phyloP scores from a whole-genome alignment of 2,888 invertebrate genomes.

The Hydrotaea cyrtoneurina region DNA sequence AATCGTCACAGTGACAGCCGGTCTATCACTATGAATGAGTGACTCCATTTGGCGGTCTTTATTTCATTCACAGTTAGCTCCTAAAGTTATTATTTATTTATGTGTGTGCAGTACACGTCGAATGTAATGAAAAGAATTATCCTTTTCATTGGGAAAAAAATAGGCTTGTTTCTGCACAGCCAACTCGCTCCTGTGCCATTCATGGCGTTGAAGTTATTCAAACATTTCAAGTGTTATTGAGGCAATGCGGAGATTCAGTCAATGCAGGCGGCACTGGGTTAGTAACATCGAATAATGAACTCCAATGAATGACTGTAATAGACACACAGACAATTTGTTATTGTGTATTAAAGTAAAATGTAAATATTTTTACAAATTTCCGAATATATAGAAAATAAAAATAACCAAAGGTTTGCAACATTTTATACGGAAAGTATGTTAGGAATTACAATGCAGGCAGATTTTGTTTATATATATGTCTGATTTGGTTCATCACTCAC shows the following conservation, averaged over 20 bases:
- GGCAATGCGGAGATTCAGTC: constrained; percentile 27
- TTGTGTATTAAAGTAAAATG: constrained; percentile 25
- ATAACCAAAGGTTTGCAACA: constrained; percentile 8
- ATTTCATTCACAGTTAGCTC: constrained; percentile 59
- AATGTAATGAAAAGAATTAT: constrained; percentile 60
- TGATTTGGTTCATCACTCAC: too few species aligned
- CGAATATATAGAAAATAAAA: neutral
- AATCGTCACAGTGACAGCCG: constrained; percentile 19
- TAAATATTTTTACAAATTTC: neutral
- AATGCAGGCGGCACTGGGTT: neutral
- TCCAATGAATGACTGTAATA: too few species aligned
- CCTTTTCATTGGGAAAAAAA: constrained; percentile 40
- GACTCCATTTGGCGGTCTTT: constrained; percentile 53
- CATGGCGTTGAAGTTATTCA: constrained; percentile 53
- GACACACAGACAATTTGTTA: constrained; percentile 34
- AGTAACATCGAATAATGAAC: too few species aligned
- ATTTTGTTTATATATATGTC: neutral
- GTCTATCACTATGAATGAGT: constrained; percentile 5
- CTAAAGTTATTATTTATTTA: constrained; percentile 66
- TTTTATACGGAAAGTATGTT: neutral
- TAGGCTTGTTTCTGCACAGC: constrained; percentile 25
- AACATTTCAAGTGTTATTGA: constrained; percentile 57
- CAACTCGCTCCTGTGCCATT: neutral
- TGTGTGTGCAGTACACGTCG: constrained; percentile 24
- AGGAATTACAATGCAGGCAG: neutral